phyloP scores from a whole-genome alignment of 2,888 invertebrate genomes.

The Agriopis aurantiaria region DNA sequence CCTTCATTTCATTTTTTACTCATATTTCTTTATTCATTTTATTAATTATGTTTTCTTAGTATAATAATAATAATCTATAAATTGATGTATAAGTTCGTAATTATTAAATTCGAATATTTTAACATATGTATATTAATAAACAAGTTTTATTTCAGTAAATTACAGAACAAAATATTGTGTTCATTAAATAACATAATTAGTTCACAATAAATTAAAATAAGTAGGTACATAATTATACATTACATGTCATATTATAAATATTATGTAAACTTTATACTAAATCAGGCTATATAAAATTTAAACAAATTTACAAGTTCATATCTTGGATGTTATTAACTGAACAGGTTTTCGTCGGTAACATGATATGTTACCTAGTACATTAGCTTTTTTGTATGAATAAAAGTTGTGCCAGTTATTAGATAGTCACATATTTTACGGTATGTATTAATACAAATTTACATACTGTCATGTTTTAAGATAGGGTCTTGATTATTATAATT shows the following conservation, averaged over 20 bases:
- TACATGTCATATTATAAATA: slow-evolving; percentile 16
- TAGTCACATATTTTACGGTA: neutral
- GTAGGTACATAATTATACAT: slow-evolving; percentile 9
- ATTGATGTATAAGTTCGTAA: slow-evolving; percentile 87
- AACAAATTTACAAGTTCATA: slow-evolving; percentile 16
- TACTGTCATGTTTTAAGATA: neutral
- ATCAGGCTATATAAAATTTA: slow-evolving; percentile 23
- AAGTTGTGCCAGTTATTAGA: neutral
- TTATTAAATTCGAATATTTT: slow-evolving; percentile 87
- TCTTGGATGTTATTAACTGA: slow-evolving; percentile 22
- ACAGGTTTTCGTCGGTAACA: slow-evolving; percentile 2
- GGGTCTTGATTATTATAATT: neutral
- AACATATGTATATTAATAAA: slow-evolving; percentile 87
- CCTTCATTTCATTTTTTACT: slow-evolving; percentile 80
- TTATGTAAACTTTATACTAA: slow-evolving; percentile 22
- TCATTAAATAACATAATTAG: slow-evolving; percentile 72
- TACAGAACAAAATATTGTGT: slow-evolving; percentile 74
- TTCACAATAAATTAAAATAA: slow-evolving; percentile 65
- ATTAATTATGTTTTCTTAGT: slow-evolving; percentile 87
- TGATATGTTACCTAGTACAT: slow-evolving; percentile 21
- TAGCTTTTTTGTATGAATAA: neutral
- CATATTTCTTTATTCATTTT: slow-evolving; percentile 85
- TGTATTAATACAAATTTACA: neutral
- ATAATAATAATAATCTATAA: slow-evolving; percentile 87
- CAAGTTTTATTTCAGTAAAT: slow-evolving; percentile 84